These are phyloP conservation scores for Drosophila macrothrix DNA, from an alignment of 2,888 invertebrate species.

Conservation along the genomic window DNA sequence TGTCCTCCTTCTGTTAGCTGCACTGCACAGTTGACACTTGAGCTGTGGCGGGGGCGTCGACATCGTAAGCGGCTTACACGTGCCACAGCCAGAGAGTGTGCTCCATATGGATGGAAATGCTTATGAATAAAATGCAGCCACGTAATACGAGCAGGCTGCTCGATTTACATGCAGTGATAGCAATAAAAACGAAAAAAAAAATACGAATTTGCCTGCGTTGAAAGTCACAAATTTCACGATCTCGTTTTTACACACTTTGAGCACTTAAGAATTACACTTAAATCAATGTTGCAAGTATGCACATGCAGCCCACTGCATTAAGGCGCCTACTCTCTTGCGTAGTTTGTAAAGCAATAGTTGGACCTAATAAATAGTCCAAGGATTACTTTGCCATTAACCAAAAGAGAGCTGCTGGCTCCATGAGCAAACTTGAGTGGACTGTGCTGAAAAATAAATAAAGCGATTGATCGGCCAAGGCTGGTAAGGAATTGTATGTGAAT, in stretches of 20 bases:
- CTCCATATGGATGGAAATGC: constrained; percentile 23
- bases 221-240: constrained; percentile 68
- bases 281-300: constrained; percentile 12
- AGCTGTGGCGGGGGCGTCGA: constrained; percentile 49
- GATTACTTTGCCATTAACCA: neutral
- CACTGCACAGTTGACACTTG: constrained; percentile 56
- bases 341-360: constrained; percentile 12
- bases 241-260: constrained; percentile 23
- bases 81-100: constrained; percentile 37
- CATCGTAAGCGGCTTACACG: constrained; percentile 69
- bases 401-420: constrained; percentile 13
- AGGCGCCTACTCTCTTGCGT: neutral
- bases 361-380: neutral
- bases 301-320: constrained; percentile 28
- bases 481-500: neutral
- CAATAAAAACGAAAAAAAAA: neutral
- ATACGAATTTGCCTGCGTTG: constrained; percentile 44
- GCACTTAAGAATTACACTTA: constrained; percentile 28
- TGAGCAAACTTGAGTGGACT: constrained; percentile 8
- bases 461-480: neutral
- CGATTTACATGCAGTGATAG: constrained; percentile 55
- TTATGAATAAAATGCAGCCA: constrained; percentile 37
- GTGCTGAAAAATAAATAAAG: constrained; percentile 30
- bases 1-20: constrained; percentile 22
- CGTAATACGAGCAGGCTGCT: constrained; percentile 53